Evolutionary conservation across 2,113 vertebrate genomes (phyloP).

Genomic region (Pachyramphus minor): DNA sequence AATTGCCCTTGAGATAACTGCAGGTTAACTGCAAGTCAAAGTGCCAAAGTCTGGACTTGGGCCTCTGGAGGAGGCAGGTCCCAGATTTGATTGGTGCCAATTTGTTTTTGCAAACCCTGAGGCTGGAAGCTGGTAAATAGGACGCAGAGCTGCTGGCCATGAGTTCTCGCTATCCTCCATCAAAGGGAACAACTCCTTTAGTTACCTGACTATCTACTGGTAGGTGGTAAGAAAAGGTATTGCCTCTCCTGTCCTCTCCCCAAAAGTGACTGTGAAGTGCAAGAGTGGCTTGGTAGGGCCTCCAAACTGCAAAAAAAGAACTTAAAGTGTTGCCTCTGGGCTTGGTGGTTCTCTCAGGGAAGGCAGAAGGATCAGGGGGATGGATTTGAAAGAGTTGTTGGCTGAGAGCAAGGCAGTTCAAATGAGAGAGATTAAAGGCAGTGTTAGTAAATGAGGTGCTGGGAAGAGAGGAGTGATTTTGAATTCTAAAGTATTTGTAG

Average conservation of each 20-base stretch:
- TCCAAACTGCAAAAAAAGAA: neutral
- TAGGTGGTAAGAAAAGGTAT: neutral
- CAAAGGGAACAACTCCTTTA: neutral
- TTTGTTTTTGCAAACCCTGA: neutral
- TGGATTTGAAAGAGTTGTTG: neutral
- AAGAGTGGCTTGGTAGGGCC: fast-evolving
- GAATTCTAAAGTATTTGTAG: neutral
- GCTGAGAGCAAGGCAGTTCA: neutral
- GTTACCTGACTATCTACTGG: too few relatives aligned
- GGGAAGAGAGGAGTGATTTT: neutral
- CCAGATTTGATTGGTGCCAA: neutral
- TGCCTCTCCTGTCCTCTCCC: neutral
- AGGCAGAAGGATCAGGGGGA: neutral
- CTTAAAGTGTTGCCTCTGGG: neutral
- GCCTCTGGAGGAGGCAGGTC: neutral
- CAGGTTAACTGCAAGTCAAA: neutral
- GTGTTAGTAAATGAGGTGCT: neutral
- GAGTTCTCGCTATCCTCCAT: neutral
- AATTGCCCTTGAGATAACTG: neutral
- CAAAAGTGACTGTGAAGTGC: neutral
- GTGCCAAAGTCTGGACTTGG: neutral
- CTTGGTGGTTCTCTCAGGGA: neutral
- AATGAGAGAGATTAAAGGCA: fast-evolving
- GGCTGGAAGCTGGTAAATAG: neutral
- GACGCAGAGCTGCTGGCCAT: neutral